These are phyloP conservation scores for Drosophila merina DNA, from an alignment of 2,888 invertebrate genomes.

Conservation along the genomic window DNA sequence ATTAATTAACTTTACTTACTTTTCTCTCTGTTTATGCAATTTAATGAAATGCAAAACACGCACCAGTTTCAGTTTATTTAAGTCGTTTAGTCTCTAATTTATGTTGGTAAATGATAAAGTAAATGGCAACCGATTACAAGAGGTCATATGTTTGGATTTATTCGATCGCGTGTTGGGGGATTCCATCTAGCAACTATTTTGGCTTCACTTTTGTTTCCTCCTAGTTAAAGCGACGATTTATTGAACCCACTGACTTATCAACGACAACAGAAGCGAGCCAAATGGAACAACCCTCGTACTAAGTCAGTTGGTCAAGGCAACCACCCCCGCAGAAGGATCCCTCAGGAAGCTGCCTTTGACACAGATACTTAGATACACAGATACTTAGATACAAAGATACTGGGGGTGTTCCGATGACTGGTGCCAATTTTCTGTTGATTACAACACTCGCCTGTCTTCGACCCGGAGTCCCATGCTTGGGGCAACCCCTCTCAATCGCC, in stretches of 20 bases:
- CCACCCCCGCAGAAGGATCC: conserved; percentile 31
- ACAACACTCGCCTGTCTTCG: conserved; percentile 45
- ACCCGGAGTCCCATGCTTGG: conserved; percentile 1
- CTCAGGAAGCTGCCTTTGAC: conserved; percentile 57
- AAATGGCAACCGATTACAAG: conserved; percentile 48
- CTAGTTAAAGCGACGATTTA: conserved; percentile 62
- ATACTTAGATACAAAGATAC: conserved; percentile 4
- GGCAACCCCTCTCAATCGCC: conserved; percentile 1
- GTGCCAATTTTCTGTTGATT: conserved; percentile 76
- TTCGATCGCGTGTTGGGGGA: conserved; percentile 17
- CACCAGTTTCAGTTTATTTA: conserved; percentile 11
- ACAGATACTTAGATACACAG: conserved; percentile 48
- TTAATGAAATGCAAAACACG: conserved; percentile 70
- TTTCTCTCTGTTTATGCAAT: conserved; percentile 15
- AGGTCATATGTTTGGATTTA: conserved; percentile 41
- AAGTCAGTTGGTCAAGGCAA: conserved; percentile 61
- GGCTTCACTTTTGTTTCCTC: conserved; percentile 9
- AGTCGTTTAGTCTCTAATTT: conserved; percentile 44
- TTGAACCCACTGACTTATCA: conserved; percentile 51
- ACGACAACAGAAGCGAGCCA: conserved; percentile 13
- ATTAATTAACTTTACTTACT: neutral
- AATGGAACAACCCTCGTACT: conserved; percentile 58
- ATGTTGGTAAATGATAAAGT: conserved; percentile 60
- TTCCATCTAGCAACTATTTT: conserved; percentile 40
- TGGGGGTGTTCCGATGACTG: conserved; percentile 47